Conservation (phyloP, 2,888 invertebrate genomes). For the Malachius bipustulatus region DNA sequence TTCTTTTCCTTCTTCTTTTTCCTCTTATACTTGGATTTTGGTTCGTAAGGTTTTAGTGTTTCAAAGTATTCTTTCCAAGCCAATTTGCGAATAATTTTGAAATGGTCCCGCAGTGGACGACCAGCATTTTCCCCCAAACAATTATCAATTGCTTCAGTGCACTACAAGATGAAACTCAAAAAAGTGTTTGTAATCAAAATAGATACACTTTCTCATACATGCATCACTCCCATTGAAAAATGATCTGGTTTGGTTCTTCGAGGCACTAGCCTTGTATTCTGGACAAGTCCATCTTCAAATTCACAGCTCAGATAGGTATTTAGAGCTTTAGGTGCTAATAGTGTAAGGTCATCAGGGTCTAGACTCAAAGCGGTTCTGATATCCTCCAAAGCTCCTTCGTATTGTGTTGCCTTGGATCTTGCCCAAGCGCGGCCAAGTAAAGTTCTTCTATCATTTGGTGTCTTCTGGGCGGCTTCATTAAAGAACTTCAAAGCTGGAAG, state of each 20-base stretch:
- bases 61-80: conserved; percentile 32
- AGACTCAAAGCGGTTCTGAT: conserved; percentile 36
- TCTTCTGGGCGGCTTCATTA: conserved; percentile 28
- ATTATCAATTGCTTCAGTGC: conserved; percentile 34
- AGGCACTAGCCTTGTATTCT: conserved; percentile 27
- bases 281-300: conserved; percentile 33
- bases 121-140: conserved; percentile 34
- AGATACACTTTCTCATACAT: conserved; percentile 22
- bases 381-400: conserved; percentile 42
- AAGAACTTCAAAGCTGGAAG: conserved; percentile 28
- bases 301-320: conserved; percentile 33
- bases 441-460: conserved; percentile 39
- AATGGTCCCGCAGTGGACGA: conserved; percentile 33
- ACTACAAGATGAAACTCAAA: conserved; percentile 22
- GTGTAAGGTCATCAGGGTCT: conserved; percentile 28
- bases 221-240: conserved; percentile 35
- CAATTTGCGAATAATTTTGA: conserved; percentile 32
- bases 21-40: conserved; percentile 22
- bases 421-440: conserved; percentile 44
- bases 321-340: conserved; percentile 30
- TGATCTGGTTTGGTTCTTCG: conserved; percentile 32
- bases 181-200: too few relatives aligned
- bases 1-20: conserved; percentile 22
- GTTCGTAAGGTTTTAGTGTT: conserved; percentile 26
- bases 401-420: conserved; percentile 43